Evolutionary conservation across 2,888 invertebrate genomes (phyloP).

Genomic region (Amiota communis): DNA sequence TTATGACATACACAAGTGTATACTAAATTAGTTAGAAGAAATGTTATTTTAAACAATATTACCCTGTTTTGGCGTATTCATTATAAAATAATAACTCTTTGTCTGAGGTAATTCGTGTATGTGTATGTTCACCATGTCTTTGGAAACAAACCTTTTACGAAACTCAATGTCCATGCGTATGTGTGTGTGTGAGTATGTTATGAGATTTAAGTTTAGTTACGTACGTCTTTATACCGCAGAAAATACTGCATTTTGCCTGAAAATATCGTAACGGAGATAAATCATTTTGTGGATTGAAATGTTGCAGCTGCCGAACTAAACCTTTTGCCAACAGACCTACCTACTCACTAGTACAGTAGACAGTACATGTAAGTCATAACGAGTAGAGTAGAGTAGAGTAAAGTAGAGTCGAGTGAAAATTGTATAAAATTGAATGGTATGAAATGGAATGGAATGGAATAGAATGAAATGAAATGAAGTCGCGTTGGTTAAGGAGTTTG

Average conservation of each 20-base stretch:
- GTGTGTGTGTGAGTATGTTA: neutral
- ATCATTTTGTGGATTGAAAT: conserved; percentile 67
- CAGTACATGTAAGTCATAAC: no score
- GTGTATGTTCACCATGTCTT: conserved; percentile 15
- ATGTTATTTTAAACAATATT: no score
- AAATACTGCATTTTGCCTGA: conserved; percentile 43
- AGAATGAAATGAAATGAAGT: no score
- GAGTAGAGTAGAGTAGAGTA: neutral
- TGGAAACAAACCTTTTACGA: neutral
- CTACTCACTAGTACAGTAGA: no score
- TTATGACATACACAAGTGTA: conserved; percentile 25
- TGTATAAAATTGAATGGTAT: no score
- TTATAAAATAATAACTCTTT: no score
- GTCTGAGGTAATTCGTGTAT: no score
- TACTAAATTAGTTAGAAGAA: neutral
- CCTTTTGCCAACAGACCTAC: neutral
- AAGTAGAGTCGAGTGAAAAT: neutral
- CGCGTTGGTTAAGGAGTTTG: no score
- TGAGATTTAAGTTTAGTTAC: neutral
- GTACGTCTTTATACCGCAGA: conserved; percentile 37
- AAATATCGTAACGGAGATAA: conserved; percentile 56
- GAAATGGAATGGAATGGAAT: no score
- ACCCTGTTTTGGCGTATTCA: conserved; percentile 34
- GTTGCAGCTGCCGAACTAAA: conserved; percentile 44
- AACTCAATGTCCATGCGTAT: neutral